These are phyloP conservation scores for Wasmannia auropunctata DNA, from an alignment of 1,140 invertebrate species.

Conservation along the genomic window DNA sequence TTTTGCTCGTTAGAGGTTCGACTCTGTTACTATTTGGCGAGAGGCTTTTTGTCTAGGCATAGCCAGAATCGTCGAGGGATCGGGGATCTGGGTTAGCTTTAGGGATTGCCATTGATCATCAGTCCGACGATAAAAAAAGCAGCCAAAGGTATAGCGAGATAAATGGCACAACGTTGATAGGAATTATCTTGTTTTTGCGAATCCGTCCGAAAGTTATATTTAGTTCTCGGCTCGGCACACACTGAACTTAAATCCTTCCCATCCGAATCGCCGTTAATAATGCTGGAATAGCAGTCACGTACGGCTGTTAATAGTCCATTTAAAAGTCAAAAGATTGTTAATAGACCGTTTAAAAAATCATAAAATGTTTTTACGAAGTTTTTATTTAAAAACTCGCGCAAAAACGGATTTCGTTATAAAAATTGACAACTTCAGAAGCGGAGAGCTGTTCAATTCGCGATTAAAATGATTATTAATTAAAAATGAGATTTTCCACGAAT, in stretches of 20 bases:
- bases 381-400: not conserved
- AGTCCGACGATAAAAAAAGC: not conserved
- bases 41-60: not conserved
- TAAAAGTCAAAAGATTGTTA: not conserved
- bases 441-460: not conserved
- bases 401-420: not conserved
- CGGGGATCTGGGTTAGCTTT: conserved; percentile 22
- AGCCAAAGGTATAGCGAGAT: not conserved
- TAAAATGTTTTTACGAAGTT: not conserved
- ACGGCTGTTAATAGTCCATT: not conserved
- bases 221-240: not conserved
- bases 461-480: not conserved
- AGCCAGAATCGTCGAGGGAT: conserved; percentile 25
- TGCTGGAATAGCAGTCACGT: too few relatives aligned
- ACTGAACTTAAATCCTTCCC: not conserved
- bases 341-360: conserved; percentile 1
- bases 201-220: not conserved
- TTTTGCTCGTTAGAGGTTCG: conserved; percentile 15
- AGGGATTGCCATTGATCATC: conserved; percentile 16
- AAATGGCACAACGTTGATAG: not conserved
- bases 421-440: not conserved
- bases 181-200: not conserved
- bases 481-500: not conserved
- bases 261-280: not conserved
- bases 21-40: not conserved